Evolutionary conservation across 2,113 vertebrate genomes (phyloP).

Genomic region (Etheostoma cragini): DNA sequence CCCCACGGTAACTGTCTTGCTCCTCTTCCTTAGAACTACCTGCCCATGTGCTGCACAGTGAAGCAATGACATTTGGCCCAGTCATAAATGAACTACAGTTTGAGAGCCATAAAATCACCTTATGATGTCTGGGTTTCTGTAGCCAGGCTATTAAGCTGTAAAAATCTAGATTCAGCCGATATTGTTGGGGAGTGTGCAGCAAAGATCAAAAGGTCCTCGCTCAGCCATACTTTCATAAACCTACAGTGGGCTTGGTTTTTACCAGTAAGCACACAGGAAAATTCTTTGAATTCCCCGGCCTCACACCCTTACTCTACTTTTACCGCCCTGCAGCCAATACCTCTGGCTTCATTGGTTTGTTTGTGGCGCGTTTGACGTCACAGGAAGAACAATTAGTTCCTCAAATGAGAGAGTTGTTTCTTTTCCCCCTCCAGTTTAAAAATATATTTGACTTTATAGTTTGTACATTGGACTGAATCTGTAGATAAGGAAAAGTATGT

Average conservation of each 20-base stretch:
- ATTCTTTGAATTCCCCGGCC: constrained; percentile 75
- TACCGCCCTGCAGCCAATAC: constrained; percentile 55
- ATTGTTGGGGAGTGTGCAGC: constrained; percentile 53
- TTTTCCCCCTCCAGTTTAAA: not conserved
- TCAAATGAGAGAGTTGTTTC: constrained; percentile 10
- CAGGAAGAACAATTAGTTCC: constrained; percentile 52
- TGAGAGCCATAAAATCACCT: constrained; percentile 76
- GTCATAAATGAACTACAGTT: constrained; percentile 66
- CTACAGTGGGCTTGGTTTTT: constrained; percentile 64
- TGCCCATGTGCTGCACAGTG: constrained; percentile 58
- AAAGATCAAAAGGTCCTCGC: constrained; percentile 66
- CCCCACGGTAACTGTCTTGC: not conserved
- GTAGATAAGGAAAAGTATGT: constrained; percentile 49
- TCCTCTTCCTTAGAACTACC: constrained; percentile 13
- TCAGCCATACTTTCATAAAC: constrained; percentile 65
- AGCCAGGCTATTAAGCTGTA: constrained; percentile 78
- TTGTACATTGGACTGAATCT: constrained; percentile 61
- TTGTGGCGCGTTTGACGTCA: constrained; percentile 74
- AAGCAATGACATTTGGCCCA: constrained; percentile 66
- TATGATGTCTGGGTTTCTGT: constrained; percentile 78
- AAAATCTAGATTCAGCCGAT: constrained; percentile 69
- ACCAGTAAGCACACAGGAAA: constrained; percentile 60
- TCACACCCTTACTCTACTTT: constrained; percentile 70
- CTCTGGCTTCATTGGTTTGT: constrained; percentile 44
- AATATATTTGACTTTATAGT: constrained; percentile 32